Base-by-base conservation (phyloP, 2,888 invertebrate genomes). In the Eretmocerus hayati region DNA sequence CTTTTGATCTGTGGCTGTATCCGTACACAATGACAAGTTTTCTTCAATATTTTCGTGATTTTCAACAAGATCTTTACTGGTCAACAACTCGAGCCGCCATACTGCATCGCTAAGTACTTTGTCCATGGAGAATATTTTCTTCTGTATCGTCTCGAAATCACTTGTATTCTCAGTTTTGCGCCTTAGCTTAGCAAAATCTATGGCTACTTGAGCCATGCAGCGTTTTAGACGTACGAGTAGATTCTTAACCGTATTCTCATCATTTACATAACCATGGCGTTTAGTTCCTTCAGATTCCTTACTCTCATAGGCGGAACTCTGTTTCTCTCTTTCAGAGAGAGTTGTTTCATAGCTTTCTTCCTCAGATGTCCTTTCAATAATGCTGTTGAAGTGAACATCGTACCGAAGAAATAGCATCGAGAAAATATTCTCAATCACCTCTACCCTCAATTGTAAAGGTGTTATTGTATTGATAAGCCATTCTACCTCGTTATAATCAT, bases 61-160 rank as follows among this genome's bases (percentile, higher is more conserved):
- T 52, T 73, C 74, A 31, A 75, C 71, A 3, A 77, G 77, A 5
- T 79, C 75, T 2, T 77, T 66, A 47, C 75, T 78, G 0, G 78
- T 77, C n/a, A 87, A 77, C 38, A 87, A 67, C 61, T 86, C 83
- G 58, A 84, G 73, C 60, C 86, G 78, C 87, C 87, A 87, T 50
- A 78, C 72, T 6, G 84, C 84, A 57, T 50, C 42, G n/a, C 32
- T 30, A 2, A 61, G 67, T 71, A 52, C 62, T 72, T 58, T 67
- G 56, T 59, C 48, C 65, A 63, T 56, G 53, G 58, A 35, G 51
- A 53, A 59, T 60, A 60, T 50, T 62, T 61, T n/a, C 46, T 52
- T 23, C 32, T 51, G 52, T 23, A 58, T 15, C 9, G 52, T 42
- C 15, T 58, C 41, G 19, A 53, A 38, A 5, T 57, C 42, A 6